Conservation (phyloP, 1,140 invertebrate genomes). For the Psilanteris sp. region DNA sequence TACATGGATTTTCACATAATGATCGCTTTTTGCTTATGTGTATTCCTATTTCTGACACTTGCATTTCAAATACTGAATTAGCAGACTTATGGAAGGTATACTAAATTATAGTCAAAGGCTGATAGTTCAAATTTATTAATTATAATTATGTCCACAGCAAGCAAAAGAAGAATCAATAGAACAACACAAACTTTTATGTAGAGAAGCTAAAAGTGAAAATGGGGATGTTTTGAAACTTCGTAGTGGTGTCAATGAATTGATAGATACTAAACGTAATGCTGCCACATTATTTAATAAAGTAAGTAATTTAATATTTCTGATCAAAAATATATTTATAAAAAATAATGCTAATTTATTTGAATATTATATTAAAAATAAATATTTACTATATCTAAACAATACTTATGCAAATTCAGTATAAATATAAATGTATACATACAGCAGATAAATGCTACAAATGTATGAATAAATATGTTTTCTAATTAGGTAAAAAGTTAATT, state of each 20-base stretch:
- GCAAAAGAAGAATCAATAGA: slow-evolving; percentile 74
- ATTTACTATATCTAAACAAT: no score
- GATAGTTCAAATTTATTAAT: no score
- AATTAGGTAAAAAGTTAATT: no score
- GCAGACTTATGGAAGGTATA: slow-evolving; percentile 84
- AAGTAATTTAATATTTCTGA: slow-evolving; percentile 6
- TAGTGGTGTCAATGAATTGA: slow-evolving; percentile 31
- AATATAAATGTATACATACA: no score
- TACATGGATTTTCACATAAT: slow-evolving; percentile 79
- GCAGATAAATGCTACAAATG: no score
- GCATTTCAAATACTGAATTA: slow-evolving; percentile 78
- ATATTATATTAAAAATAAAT: no score
- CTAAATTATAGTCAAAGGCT: not conserved
- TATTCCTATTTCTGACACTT: slow-evolving; percentile 80
- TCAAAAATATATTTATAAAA: not conserved
- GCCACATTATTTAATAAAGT: slow-evolving; percentile 73
- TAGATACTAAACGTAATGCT: slow-evolving; percentile 63
- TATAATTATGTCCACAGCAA: no score
- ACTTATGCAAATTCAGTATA: no score
- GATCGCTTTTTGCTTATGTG: slow-evolving; percentile 88
- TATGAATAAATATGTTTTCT: no score
- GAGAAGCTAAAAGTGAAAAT: slow-evolving; percentile 68
- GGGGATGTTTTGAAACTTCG: slow-evolving; percentile 64
- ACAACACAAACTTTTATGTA: slow-evolving; percentile 79
- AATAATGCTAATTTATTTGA: not conserved